phyloP scores from a whole-genome alignment of 2,113 vertebrate species.

The Malaclemys terrapin region DNA sequence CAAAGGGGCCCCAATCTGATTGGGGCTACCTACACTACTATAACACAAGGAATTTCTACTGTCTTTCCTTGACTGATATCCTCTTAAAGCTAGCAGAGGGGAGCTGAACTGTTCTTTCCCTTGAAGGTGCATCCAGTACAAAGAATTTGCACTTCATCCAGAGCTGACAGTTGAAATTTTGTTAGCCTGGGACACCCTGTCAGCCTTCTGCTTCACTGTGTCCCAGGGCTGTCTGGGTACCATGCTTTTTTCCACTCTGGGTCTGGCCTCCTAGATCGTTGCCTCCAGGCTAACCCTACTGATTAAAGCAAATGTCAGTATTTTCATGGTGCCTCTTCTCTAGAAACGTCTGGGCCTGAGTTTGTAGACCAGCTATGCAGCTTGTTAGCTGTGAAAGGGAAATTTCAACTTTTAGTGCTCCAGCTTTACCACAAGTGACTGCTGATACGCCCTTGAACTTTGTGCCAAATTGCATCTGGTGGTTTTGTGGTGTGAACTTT shows the following conservation, averaged over 20 bases:
- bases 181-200: neutral
- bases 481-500: neutral
- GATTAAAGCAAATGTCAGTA: neutral
- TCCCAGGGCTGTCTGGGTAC: neutral
- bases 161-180: neutral
- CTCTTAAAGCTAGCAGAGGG: neutral
- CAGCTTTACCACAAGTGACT: neutral
- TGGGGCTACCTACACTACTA: neutral
- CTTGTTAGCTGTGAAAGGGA: neutral
- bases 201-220: neutral
- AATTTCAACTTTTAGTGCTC: neutral
- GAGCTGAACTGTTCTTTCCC: neutral
- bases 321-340: neutral
- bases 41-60: neutral
- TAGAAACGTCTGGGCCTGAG: too few relatives aligned
- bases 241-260: rapidly evolving
- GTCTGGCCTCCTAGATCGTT: neutral
- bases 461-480: neutral
- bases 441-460: neutral
- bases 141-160: neutral
- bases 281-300: neutral
- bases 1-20: too few relatives aligned
- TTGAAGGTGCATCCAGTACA: neutral
- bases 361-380: rapidly evolving
- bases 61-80: neutral